Base-by-base conservation (phyloP, 2,888 invertebrate genomes). In the Hermodice carunculata region DNA sequence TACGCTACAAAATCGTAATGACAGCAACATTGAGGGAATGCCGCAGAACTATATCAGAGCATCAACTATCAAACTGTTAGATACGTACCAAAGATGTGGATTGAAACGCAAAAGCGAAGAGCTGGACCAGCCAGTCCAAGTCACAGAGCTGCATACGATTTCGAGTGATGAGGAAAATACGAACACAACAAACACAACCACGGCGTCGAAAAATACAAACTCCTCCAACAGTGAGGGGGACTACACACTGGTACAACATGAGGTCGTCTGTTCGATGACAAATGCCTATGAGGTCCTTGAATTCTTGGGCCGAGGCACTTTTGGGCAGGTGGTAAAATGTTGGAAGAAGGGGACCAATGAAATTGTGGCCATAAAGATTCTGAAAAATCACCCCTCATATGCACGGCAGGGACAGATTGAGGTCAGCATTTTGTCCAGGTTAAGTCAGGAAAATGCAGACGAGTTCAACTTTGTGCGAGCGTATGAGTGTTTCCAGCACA, bases 331-430 rank as follows among this genome's bases (percentile, higher is more conserved):
- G 85, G 99, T 99, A 85, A 99, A 99, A 89, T 99, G 99, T 88
- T 99, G 99, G 98, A 99, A 99, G 89, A 98, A 98, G 87, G 98
- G 98, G 87, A 99, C 99, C 81, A 99, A 97, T 87, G 98, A 99
- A 88, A 98, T 99, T 85, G 98, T 99, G 82, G 99, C 99, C 86
- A 99, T 99, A 87, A 99, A 99, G 90, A 99, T 99, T 86, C 90
- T 99, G 68, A 99, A 99, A 89, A 99, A 99, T 89, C 99, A 99
- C 89, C 99, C 99, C 76, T 98, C 98, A 80, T 99, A 99, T 89
- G 98, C 98, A 76, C 92, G 99, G 82, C 99, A 99, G 90, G 99
- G 99, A 78, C 99, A 99, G 90, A 99, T 99, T 88, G 99, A 99
- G 91, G 98, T 96, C 73, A 87, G 87, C 73, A 87, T 87, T 64